Evolutionary conservation across 2,797 vertebrate genomes (phyloP), one percentile per base, ranked within the genome.

Genomic region (Natrix natrix): DNA sequence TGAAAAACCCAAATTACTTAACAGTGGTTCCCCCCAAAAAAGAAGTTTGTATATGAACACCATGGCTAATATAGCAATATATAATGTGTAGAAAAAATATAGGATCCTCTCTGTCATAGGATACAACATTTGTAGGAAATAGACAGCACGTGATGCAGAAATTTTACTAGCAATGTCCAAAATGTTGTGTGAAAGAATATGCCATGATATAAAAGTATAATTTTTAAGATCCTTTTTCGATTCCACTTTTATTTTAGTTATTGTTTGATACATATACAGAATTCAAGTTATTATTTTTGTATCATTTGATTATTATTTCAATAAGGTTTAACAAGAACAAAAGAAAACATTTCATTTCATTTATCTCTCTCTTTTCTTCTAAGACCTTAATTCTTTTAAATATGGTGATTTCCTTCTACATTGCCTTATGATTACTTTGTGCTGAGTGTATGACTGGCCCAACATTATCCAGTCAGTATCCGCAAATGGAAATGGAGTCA

Each of bases 1-100:
- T 61, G 89, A 0, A 0, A 69, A 86, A 28, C n/a, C 17, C 37
- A 88, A 48, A 52, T 28, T 93, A 4, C 37, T 52, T 91, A 54
- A 88, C 24, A 54, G 13, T 24, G 24, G 28, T 3, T 74, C 4
- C 48, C 48, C 48, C 8, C 69, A 6, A 86, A 12, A 8, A 32
- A 54, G 26, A 37, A 7, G 22, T 22, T 56, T 52, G 14, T 20
- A 69, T 43, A 78, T 78, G 17, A 78, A 43, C 1, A 43, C 8
- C 43, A 43, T 78, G 74, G 74, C 4, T 78, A 78, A 43, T 78
- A 43, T 43, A 78, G 8, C 8, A 92, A 6, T 57, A 69, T 24
- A 69, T 56, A 16, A 26, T 3, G 11, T 16, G n/a, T 37, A 17
- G 37, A 87, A 74, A 57, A 8, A 32, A 37, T 48, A 5, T 56